Conservation (phyloP, 1,140 invertebrate species). For the Chelonus insularis region DNA sequence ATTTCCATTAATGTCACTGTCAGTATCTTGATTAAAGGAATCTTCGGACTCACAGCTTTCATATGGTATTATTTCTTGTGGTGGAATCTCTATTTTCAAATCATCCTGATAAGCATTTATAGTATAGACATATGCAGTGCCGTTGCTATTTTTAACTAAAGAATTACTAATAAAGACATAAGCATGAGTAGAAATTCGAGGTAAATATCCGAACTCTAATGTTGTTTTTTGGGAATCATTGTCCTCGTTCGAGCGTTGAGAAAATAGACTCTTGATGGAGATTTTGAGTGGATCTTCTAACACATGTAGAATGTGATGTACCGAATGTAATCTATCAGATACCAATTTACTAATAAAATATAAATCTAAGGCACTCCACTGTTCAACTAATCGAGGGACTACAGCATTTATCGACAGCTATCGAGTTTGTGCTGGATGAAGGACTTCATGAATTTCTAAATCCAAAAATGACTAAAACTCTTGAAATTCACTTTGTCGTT, state of each 20-base stretch:
- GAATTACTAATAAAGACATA: conserved; percentile 1
- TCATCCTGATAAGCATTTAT: background rate
- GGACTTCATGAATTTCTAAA: conserved; percentile 1
- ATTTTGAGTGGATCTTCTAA: too few species aligned
- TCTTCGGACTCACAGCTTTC: background rate
- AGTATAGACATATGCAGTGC: background rate
- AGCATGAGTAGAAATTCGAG: background rate
- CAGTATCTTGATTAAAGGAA: background rate
- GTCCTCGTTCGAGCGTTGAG: background rate
- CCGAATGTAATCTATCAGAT: too few species aligned
- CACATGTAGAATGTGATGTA: too few species aligned
- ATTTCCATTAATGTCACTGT: background rate
- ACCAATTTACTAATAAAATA: too few species aligned
- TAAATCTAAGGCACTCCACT: too few species aligned
- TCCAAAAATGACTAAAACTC: conserved; percentile 9
- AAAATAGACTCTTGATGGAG: background rate
- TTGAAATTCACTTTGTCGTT: conserved; percentile 31
- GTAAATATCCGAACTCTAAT: conserved; percentile 1
- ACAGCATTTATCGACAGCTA: background rate
- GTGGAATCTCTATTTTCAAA: background rate
- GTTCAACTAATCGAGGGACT: too few species aligned
- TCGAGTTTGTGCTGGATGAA: conserved; percentile 4
- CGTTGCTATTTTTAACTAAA: conserved; percentile 1
- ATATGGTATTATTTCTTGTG: conserved; percentile 12
- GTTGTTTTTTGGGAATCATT: background rate